These are phyloP conservation scores for Drosophila neonasuta DNA, from an alignment of 2,888 invertebrate genomes.

Conservation along the genomic window DNA sequence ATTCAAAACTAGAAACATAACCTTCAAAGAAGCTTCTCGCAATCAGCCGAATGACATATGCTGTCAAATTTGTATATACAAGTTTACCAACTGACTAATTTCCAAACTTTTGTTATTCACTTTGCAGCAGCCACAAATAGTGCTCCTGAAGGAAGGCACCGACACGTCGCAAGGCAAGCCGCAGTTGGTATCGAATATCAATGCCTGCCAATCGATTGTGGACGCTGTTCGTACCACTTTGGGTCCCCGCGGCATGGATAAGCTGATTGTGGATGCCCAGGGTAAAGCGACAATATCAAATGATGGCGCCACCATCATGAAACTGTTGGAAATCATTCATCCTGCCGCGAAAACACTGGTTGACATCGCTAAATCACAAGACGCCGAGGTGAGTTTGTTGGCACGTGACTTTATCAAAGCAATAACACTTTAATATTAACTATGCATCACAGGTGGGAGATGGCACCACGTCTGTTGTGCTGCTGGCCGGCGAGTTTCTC, in stretches of 20 bases:
- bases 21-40: conserved; percentile 73
- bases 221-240: conserved; percentile 98
- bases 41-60: conserved; percentile 34
- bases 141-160: conserved; percentile 98
- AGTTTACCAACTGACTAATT: conserved; percentile 42
- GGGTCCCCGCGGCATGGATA: conserved; percentile 99
- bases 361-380: conserved; percentile 99
- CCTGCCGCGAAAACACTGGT: conserved; percentile 99
- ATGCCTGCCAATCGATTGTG: conserved; percentile 96
- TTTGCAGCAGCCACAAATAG: conserved; percentile 96
- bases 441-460: conserved; percentile 92
- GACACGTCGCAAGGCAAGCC: conserved; percentile 97
- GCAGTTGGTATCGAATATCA: conserved; percentile 98
- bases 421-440: background rate
- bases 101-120: background rate
- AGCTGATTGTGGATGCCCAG: conserved; percentile 94
- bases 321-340: conserved; percentile 98
- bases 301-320: conserved; percentile 99
- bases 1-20: conserved; percentile 58
- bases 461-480: conserved; percentile 98
- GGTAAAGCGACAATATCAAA: conserved; percentile 99
- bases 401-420: conserved; percentile 48
- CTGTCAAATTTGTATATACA: conserved; percentile 34
- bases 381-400: conserved; percentile 90
- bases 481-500: conserved; percentile 96